Evolutionary conservation across 2,888 invertebrate genomes (phyloP).

Genomic region (Thymelicus sylvestris): DNA sequence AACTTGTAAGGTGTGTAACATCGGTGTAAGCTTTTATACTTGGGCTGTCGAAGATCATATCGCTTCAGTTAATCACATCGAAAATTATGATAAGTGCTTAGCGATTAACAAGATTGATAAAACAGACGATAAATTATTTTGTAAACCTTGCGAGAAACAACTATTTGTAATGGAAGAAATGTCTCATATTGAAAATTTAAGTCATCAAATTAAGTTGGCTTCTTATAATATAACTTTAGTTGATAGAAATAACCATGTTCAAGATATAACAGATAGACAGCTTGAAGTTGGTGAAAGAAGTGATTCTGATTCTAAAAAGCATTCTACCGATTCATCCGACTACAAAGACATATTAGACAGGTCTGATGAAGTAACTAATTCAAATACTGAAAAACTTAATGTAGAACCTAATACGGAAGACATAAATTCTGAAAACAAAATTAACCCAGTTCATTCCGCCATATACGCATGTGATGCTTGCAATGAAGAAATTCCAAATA

Average conservation of each 20-base stretch:
- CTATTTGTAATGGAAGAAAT: not conserved
- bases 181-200: not conserved
- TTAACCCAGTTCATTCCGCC: not conserved
- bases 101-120: not conserved
- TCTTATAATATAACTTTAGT: not conserved
- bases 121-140: not conserved
- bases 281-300: not conserved
- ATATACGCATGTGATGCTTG: slow-evolving; percentile 6
- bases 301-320: not conserved
- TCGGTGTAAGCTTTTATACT: not conserved
- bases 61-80: not conserved
- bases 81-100: slow-evolving; percentile 2
- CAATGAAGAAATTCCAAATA: slow-evolving; percentile 8
- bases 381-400: not conserved
- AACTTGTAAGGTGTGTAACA: not conserved
- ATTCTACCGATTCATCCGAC: not conserved
- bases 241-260: not conserved
- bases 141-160: not conserved
- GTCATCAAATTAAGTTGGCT: not conserved
- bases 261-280: not conserved
- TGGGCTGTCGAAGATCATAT: slow-evolving; percentile 10
- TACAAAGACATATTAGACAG: not conserved
- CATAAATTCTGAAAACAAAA: not conserved
- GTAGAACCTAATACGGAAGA: no score
- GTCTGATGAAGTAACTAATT: not conserved